A percentile compares a stretch with the other conserved stretches of the same genome.
phyloP scores from a whole-genome alignment of 2,113 vertebrate genomes.

The Pontoporia blainvillei region DNA sequence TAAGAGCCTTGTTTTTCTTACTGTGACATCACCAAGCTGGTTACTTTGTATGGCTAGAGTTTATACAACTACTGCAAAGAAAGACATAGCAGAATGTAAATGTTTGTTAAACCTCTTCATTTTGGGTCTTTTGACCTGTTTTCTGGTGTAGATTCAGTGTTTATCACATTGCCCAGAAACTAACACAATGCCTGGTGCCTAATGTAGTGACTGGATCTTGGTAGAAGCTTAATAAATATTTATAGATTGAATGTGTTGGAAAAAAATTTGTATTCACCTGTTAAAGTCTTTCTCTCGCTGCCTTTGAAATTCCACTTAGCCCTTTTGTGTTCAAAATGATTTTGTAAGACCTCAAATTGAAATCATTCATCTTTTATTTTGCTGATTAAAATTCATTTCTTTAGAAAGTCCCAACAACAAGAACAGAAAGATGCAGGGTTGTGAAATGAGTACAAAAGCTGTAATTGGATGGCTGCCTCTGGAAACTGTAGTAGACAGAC shows the following conservation, averaged over 20 bases:
- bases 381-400: slow-evolving; percentile 33
- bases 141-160: background rate
- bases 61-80: background rate
- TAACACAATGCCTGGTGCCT: background rate
- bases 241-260: background rate
- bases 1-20: background rate
- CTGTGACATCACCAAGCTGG: too few relatives aligned
- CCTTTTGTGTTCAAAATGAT: background rate
- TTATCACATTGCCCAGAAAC: background rate
- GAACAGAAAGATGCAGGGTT: slow-evolving; percentile 51
- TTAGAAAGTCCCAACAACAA: slow-evolving; percentile 1
- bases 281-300: background rate
- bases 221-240: background rate
- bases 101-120: background rate
- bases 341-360: slow-evolving; percentile 15
- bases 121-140: background rate
- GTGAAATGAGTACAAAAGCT: slow-evolving; percentile 41
- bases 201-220: background rate
- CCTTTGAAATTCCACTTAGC: background rate
- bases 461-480: slow-evolving; percentile 49
- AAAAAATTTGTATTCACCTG: background rate
- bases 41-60: background rate
- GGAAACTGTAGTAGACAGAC: slow-evolving; percentile 17
- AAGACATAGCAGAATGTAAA: background rate
- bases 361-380: slow-evolving; percentile 53